Evolutionary conservation across 2,113 vertebrate genomes (phyloP), one percentile per base, ranked within the genome.

Genomic region (Notechis scutatus): DNA sequence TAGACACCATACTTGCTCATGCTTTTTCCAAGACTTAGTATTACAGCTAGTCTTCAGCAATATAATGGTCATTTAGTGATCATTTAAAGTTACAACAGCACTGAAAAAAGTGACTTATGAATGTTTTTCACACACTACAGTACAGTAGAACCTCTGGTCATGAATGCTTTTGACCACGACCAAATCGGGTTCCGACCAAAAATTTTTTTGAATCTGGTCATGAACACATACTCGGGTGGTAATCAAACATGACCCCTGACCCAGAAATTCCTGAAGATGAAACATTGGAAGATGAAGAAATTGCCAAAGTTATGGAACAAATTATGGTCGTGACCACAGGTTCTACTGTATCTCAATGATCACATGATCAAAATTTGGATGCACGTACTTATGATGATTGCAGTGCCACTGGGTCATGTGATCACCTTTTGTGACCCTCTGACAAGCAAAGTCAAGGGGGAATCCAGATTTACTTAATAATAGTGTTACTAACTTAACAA

Each of bases 1-100:
- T 23, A 61, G 81, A 10, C 85, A 34, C 9, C 55, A 64, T 64
- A 0, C 64, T 0, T 0, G 0, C n/a, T 90, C 92, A 81, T 0
- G 39, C 85, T 86, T 85, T 92, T 94, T 96, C 95, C 6, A 47
- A 88, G 92, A 39, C n/a, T 81, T 7, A 15, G 2, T 39, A 34
- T 81, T 7, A 69, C 61, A n/a, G 29, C 0, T 14, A 69, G 29
- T 69, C 12, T 29, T 69, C 12, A 0, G 12, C 29, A 64, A 69
- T 69, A 69, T n/a, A 14, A 69, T 1, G 12, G 61, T 69, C 61
- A 69, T 69, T 69, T 69, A n/a, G 29, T n/a, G 29, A 69, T 29
- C 61, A 64, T 64, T n/a, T 14, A n/a, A 64, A n/a, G 29, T 69
- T 15, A 69, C 29, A 69, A 69, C 61, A 69, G 11, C 29, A 15